A percentile compares a stretch with the other conserved stretches of the same genome.
phyloP scores from a whole-genome alignment of 92 coral and sea anemone genomes.

The Parazoanthus atlanticus region DNA sequence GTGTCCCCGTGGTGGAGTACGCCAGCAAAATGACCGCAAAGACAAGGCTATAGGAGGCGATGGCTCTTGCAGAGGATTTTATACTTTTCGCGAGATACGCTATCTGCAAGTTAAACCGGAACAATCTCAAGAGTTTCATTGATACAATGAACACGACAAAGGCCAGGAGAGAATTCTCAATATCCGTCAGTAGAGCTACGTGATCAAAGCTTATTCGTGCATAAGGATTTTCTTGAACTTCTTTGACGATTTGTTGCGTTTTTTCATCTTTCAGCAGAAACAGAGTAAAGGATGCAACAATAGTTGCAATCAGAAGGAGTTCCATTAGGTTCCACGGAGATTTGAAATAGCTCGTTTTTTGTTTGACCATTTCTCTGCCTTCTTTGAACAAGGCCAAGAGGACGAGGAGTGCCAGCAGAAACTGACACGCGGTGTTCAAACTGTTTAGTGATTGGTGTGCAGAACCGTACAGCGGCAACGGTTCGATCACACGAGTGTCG shows the following conservation, averaged over 20 bases:
- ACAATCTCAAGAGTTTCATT: conserved; percentile 73
- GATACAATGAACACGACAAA: conserved; percentile 77
- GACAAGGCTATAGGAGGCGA: conserved; percentile 62
- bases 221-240: conserved; percentile 76
- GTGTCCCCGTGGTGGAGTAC: conserved; percentile 69
- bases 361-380: conserved; percentile 34
- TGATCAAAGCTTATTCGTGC: conserved; percentile 83
- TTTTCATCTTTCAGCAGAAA: conserved; percentile 55
- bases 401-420: conserved; percentile 54
- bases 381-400: conserved; percentile 37
- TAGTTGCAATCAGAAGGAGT: conserved; percentile 46
- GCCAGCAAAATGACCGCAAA: conserved; percentile 65
- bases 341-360: conserved; percentile 54
- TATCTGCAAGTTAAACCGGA: conserved; percentile 76
- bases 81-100: conserved; percentile 59
- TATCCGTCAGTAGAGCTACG: conserved; percentile 61
- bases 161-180: conserved; percentile 69
- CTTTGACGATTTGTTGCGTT: conserved; percentile 50
- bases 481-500: background rate
- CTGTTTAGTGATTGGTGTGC: background rate
- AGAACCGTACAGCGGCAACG: conserved; percentile 1
- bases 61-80: conserved; percentile 47
- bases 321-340: conserved; percentile 78
- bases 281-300: conserved; percentile 57
- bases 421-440: conserved; percentile 29